Conservation (phyloP, 2,888 invertebrate species). For the Diadromus collaris region DNA sequence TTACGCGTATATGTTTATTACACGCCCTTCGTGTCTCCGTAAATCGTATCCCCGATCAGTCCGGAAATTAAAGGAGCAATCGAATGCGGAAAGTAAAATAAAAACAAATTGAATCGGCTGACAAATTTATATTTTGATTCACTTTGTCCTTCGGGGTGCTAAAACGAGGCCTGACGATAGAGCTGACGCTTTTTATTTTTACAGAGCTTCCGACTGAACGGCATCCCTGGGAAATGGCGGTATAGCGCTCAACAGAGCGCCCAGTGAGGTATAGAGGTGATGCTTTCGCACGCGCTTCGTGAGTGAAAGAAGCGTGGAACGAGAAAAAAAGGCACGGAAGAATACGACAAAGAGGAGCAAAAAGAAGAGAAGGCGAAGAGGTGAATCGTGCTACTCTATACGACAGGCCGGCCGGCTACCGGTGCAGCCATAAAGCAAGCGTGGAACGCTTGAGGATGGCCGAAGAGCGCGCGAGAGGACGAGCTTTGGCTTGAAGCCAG, state of each 20-base stretch:
- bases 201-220: background rate
- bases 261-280: background rate
- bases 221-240: constrained; percentile 12
- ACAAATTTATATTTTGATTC: background rate
- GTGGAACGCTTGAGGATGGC: constrained; percentile 54
- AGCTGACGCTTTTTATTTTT: constrained; percentile 7
- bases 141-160: background rate
- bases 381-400: constrained; percentile 45
- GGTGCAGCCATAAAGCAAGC: constrained; percentile 58
- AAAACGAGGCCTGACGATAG: background rate
- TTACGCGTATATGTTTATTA: too few relatives aligned
- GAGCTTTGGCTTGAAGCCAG: constrained; percentile 74
- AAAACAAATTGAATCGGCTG: background rate
- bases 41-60: background rate
- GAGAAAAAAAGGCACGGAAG: constrained; percentile 18
- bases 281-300: constrained; percentile 26
- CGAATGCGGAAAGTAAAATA: background rate
- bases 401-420: constrained; percentile 40
- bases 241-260: background rate
- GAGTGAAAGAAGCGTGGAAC: constrained; percentile 6
- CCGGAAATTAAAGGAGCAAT: background rate
- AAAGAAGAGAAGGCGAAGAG: constrained; percentile 32
- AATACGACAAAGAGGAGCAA: constrained; percentile 27
- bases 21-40: background rate
- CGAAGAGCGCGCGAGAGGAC: constrained; percentile 34